Conservation (phyloP, 2,113 vertebrate genomes). For the Irena cyanogastra region DNA sequence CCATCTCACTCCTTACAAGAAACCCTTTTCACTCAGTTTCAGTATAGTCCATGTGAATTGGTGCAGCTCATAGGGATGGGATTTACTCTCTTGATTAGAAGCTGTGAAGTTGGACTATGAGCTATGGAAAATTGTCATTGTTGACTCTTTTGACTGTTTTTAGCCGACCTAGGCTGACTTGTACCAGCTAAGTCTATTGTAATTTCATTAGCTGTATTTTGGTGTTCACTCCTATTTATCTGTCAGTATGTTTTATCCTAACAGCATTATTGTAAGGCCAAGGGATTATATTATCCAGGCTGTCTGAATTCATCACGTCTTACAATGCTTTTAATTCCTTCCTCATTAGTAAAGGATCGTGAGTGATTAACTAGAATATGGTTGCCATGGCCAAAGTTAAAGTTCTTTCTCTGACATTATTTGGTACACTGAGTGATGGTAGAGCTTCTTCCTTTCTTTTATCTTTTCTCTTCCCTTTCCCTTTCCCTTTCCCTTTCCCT, state of each 20-base stretch:
- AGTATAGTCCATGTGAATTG: not conserved
- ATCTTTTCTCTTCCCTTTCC: not conserved
- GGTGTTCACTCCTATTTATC: not conserved
- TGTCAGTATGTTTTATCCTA: not conserved
- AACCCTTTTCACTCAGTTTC: not conserved
- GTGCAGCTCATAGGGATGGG: not conserved
- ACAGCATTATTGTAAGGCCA: not conserved
- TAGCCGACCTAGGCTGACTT: not conserved
- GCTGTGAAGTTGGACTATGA: not conserved
- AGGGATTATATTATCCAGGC: not conserved
- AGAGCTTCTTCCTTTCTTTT: not conserved
- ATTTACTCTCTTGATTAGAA: not conserved
- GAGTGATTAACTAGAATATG: not conserved
- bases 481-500: not conserved
- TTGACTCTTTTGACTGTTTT: not conserved
- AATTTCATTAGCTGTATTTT: not conserved
- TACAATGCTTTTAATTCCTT: conserved; percentile 11
- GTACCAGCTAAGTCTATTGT: not conserved
- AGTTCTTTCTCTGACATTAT: not conserved
- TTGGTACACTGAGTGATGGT: not conserved
- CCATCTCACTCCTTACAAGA: not conserved
- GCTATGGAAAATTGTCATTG: not conserved
- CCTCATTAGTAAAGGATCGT: not conserved
- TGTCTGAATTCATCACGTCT: not conserved
- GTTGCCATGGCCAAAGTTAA: not conserved